Evolutionary conservation across 2,113 vertebrate species (phyloP), one percentile per base, ranked within the genome.

Genomic region (Tamias sibiricus): DNA sequence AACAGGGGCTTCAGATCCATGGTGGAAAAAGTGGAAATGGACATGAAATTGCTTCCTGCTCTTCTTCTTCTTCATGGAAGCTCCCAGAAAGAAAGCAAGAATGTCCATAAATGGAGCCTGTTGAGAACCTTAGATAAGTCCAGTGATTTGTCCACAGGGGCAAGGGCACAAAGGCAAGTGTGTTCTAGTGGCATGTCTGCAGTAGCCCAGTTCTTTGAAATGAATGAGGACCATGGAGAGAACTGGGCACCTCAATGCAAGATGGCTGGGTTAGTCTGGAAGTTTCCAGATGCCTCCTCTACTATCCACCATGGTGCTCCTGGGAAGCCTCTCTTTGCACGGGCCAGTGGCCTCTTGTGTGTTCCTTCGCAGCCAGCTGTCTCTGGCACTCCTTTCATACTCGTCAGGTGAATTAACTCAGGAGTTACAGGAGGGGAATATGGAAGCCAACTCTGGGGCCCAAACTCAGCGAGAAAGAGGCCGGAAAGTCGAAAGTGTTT

Each of bases 241-340:
- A 66, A 17, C 12, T 1, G n/a, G 40, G n/a, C 6, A 1, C 4
- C 83, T 82, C 42, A 0, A 22, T 8, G 2, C 2, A 26, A 0
- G 16, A n/a, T 7, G 1, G 12, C 5, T 0, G 13, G 1, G 6
- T 20, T 20, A n/a, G 9, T n/a, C 22, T 7, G 8, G 66, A 4
- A 28, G 5, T 59, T 54, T 82, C 68, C 5, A 0, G 71, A 6
- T 16, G 32, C 62, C 9, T 8, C 19, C 47, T 66, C 28, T 42
- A 47, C 2, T 0, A 0, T 16, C n/a, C 4, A 0, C 66, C 1
- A 0, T 0, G 1, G 9, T 2, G 40, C 14, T 80, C 12, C 24
- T 26, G 20, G 75, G 16, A 35, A 52, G 35, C 28, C 0, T 0
- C 47, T 57, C 24, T 0, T 0, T 2, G 32, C 12, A 3, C 3